Base-by-base conservation (phyloP, 92 coral and sea anemone genomes). In the Bergia puertoricense region DNA sequence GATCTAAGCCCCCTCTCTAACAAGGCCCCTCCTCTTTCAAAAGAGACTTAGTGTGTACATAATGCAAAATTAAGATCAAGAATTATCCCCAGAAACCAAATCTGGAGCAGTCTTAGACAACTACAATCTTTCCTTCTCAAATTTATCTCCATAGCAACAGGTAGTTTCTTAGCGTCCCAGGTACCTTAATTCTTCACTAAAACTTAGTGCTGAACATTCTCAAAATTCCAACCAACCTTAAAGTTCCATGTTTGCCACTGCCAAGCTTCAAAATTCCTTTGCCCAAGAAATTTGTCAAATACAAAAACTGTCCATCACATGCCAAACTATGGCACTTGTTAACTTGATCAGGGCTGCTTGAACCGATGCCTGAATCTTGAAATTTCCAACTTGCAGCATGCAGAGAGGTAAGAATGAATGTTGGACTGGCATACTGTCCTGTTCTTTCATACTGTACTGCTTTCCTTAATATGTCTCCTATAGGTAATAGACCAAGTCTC, bases 241-340 rank as follows among this genome's bases (percentile, higher is more conserved):
- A 62, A 14, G 99, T 93, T 6, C 95, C 94, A 69, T 72, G 86
- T 82, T 90, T 95, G 72, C 99, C 99, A 89, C 95, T 93, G 18
- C 99, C 99, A 85, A 97, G 71, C 82, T 97, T 97, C 45, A 91
- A 84, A 90, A 97, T 88, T 30, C 98, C 95, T 78, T 94, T 91
- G 48, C 92, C 93, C 75, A 85, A 54, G 40, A 88, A 77, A 88
- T 88, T 88, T 30, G 92, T 84, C 15, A 92, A 86, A 84, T 95
- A 97, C 80, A 97, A 90, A 88, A 92, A 97, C 86, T 86, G 90
- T 10, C 98, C 99, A 93, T 95, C 95, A 85, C 92, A 92, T 66
- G 95, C 90, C 77, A 97, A 77, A 75, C 94, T 96, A 38, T 82
- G 80, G 8, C 95, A 93, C 62, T 88, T 92, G 5, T 89, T 83